Percentiles rank a stretch among this genome's conserved stretches.
phyloP scores from a whole-genome alignment of 2,888 invertebrate species.

The Temnothorax unifasciatus region DNA sequence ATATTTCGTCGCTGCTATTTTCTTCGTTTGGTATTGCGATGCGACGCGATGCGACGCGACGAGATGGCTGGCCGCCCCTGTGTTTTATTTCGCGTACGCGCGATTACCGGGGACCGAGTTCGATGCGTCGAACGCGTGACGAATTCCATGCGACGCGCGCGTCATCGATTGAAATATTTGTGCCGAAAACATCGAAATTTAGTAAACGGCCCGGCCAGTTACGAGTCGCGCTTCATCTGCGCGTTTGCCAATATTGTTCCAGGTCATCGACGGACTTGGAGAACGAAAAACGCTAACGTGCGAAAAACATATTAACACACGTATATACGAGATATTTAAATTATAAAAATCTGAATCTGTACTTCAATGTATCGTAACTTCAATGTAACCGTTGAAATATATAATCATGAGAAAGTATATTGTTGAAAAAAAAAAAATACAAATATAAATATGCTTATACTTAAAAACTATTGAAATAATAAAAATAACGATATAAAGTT shows the following conservation, averaged over 20 bases:
- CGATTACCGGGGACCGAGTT: constrained; percentile 42
- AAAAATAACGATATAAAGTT: background rate
- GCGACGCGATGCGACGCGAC: constrained; percentile 14
- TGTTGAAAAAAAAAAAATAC: background rate
- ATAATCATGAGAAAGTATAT: background rate
- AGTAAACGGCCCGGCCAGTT: constrained; percentile 56
- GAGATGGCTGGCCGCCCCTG: constrained; percentile 28
- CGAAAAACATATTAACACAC: constrained; percentile 9
- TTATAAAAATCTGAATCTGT: background rate
- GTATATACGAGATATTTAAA: background rate
- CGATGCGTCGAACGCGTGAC: constrained; percentile 52
- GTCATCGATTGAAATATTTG: constrained; percentile 58
- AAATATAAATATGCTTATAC: background rate
- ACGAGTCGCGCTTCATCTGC: constrained; percentile 53
- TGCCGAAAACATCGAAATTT: constrained; percentile 57
- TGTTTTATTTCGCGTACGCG: constrained; percentile 52
- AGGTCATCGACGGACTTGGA: constrained; percentile 48
- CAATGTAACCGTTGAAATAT: background rate
- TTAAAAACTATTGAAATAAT: background rate
- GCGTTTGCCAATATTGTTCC: constrained; percentile 50
- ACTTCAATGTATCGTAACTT: background rate
- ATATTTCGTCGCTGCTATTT: constrained; percentile 25
- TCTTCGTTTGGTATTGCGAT: constrained; percentile 29
- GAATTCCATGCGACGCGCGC: constrained; percentile 57
- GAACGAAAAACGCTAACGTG: constrained; percentile 30